Percentiles rank a stretch among this genome's conserved stretches.
phyloP scores from a whole-genome alignment of 2,113 vertebrate genomes.

The Oophaga pumilio region DNA sequence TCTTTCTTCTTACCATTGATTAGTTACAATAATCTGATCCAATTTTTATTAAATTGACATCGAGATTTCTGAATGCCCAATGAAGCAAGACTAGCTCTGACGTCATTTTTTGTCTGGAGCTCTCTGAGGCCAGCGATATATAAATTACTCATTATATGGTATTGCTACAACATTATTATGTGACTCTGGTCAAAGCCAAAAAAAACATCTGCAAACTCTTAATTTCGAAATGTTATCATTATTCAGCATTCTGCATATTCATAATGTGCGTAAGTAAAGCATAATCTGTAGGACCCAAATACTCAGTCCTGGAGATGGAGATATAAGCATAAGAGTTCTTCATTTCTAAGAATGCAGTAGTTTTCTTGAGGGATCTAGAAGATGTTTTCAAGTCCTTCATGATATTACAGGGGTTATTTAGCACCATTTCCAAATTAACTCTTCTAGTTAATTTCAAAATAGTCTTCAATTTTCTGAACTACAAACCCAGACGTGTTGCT shows the following conservation, averaged over 20 bases:
- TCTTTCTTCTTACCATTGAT: neutral
- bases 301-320: neutral
- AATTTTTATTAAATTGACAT: constrained; percentile 2
- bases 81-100: constrained; percentile 1
- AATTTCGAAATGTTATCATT: constrained; percentile 45
- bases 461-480: neutral
- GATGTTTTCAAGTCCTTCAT: neutral
- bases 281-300: neutral
- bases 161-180: constrained; percentile 26
- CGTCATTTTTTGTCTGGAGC: constrained; percentile 31
- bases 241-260: constrained; percentile 27
- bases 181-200: constrained; percentile 28
- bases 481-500: neutral
- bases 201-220: constrained; percentile 44
- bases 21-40: neutral
- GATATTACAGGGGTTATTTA: neutral
- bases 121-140: neutral
- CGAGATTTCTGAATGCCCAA: neutral
- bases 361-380: neutral
- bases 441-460: neutral
- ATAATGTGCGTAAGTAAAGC: constrained; percentile 7
- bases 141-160: constrained; percentile 18
- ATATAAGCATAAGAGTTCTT: neutral
- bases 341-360: constrained; percentile 1
- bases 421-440: neutral